Evolutionary conservation across 2,888 invertebrate genomes (phyloP).

Genomic region (Drosophila siamana): DNA sequence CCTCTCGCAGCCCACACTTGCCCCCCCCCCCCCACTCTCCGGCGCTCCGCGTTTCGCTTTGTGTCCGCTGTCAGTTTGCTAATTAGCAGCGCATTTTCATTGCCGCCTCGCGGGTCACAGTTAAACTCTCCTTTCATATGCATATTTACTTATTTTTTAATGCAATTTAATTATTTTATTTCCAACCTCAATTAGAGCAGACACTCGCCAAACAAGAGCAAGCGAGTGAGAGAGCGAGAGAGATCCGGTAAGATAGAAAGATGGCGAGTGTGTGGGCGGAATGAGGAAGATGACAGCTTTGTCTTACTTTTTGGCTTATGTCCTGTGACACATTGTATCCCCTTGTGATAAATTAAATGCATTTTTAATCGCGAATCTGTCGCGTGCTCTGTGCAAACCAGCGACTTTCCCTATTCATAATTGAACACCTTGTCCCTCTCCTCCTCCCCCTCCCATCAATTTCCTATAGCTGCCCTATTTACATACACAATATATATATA

Average conservation of each 20-base stretch:
- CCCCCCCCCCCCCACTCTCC: background rate
- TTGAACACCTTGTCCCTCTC: conserved; percentile 4
- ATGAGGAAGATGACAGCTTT: conserved; percentile 32
- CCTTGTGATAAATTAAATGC: conserved; percentile 70
- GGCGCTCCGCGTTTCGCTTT: conserved; percentile 26
- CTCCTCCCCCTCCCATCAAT: background rate
- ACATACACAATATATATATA: conserved; percentile 3
- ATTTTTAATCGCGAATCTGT: conserved; percentile 68
- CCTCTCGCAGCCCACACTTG: too few relatives aligned
- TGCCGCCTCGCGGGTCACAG: conserved; percentile 53
- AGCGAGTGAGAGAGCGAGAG: background rate
- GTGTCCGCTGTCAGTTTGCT: conserved; percentile 69
- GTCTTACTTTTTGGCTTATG: conserved; percentile 56
- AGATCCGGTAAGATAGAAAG: background rate
- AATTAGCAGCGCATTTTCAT: conserved; percentile 75
- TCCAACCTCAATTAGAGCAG: conserved; percentile 49
- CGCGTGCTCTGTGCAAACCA: conserved; percentile 10
- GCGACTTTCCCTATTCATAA: conserved; percentile 11
- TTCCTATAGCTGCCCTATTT: conserved; percentile 2
- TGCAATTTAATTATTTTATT: conserved; percentile 76
- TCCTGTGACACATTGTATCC: conserved; percentile 57
- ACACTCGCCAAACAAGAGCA: background rate
- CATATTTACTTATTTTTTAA: conserved; percentile 69
- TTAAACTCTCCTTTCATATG: conserved; percentile 69
- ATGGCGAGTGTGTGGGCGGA: background rate